Conservation (phyloP, 1,140 invertebrate species). For the Galleria mellonella region DNA sequence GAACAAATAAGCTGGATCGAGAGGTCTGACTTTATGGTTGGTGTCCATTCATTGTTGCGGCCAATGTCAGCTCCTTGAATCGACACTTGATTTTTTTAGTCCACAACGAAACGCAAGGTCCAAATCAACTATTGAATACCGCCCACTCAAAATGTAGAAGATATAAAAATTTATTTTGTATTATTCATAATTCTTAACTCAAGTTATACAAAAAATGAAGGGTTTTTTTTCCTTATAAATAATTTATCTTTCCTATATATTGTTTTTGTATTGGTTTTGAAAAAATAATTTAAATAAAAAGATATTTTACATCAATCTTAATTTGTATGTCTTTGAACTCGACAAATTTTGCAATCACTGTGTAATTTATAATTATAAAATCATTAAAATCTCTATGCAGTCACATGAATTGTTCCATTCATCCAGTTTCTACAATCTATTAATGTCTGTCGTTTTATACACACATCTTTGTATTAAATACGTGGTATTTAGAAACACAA, state of each 20-base stretch:
- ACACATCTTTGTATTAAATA: not conserved
- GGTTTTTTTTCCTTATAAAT: not conserved
- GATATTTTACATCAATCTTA: too few species aligned
- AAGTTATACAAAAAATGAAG: not conserved
- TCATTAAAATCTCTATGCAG: too few species aligned
- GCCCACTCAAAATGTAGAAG: constrained; percentile 13
- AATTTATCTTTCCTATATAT: too few species aligned
- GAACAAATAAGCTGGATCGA: constrained; percentile 15
- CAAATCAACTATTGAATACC: constrained; percentile 39
- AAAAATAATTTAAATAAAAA: too few species aligned
- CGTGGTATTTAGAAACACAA: constrained; percentile 4
- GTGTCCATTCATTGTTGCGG: constrained; percentile 22
- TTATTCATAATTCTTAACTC: not conserved
- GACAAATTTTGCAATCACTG: too few species aligned
- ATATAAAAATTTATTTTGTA: too few species aligned
- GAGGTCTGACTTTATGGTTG: constrained; percentile 17
- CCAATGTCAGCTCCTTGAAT: constrained; percentile 32
- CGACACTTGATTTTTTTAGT: constrained; percentile 51
- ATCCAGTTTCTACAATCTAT: not conserved
- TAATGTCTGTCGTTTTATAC: constrained; percentile 4
- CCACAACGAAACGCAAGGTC: constrained; percentile 46
- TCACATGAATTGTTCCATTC: too few species aligned
- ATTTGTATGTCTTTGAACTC: too few species aligned
- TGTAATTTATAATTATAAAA: too few species aligned
- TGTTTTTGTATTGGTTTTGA: too few species aligned